A percentile compares a stretch with the other conserved stretches of the same genome.
Evolutionary conservation across 1,140 invertebrate species (phyloP).

Genomic region (Drosophila novamexicana): DNA sequence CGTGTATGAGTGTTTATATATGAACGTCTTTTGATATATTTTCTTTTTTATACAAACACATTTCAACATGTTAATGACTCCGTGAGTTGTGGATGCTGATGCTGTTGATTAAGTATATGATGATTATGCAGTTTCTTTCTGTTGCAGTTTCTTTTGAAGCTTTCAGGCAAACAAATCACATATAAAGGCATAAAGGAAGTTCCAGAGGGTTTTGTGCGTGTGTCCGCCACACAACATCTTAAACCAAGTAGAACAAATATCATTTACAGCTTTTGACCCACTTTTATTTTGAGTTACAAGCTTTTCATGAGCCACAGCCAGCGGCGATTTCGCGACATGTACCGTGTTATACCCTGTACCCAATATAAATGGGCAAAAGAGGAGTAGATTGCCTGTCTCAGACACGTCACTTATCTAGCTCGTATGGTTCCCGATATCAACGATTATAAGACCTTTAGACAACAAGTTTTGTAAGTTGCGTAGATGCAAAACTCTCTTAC

Average conservation of each 20-base stretch:
- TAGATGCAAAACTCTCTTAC: neutral
- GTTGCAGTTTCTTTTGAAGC: slow-evolving; percentile 4
- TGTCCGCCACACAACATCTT: slow-evolving; percentile 64
- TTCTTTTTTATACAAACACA: slow-evolving; percentile 2
- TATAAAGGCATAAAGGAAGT: slow-evolving; percentile 40
- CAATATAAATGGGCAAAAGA: no score
- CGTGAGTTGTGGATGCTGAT: slow-evolving; percentile 8
- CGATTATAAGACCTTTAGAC: neutral
- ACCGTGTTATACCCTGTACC: neutral
- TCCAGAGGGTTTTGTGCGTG: slow-evolving; percentile 1
- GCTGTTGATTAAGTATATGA: slow-evolving; percentile 2
- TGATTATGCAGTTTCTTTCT: slow-evolving; percentile 42
- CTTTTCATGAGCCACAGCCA: slow-evolving; percentile 66
- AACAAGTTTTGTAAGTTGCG: neutral
- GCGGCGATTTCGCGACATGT: slow-evolving; percentile 60
- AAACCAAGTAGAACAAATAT: slow-evolving; percentile 82
- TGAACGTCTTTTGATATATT: neutral
- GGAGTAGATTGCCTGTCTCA: no score
- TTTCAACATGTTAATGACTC: slow-evolving; percentile 16
- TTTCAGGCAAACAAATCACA: slow-evolving; percentile 36
- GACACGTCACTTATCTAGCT: no score
- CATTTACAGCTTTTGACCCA: slow-evolving; percentile 81
- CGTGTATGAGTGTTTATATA: neutral
- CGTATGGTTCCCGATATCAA: no score
- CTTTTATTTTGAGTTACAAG: slow-evolving; percentile 66